Percentiles rank a stretch among this genome's conserved stretches.
phyloP scores from a whole-genome alignment of 2,797 vertebrate genomes.

The Amblyraja radiata region DNA sequence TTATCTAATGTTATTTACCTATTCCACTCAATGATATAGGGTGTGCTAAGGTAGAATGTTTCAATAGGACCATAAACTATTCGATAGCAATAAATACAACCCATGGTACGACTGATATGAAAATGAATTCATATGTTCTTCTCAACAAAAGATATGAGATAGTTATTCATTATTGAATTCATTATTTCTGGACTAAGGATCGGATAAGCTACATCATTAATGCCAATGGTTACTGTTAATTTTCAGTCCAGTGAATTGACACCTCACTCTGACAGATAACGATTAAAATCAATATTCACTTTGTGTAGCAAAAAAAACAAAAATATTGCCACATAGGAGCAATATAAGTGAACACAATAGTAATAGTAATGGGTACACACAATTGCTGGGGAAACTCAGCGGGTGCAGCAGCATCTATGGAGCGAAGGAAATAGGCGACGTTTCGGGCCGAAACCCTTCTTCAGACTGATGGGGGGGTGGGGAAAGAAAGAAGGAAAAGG shows the following conservation, averaged over 20 bases:
- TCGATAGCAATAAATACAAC: neutral
- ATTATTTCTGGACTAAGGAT: neutral
- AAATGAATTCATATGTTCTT: neutral
- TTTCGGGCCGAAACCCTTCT: too few relatives aligned
- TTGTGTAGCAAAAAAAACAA: neutral
- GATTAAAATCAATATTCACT: conserved; percentile 29
- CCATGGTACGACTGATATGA: neutral
- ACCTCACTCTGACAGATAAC: neutral
- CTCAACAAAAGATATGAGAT: neutral
- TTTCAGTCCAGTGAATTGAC: conserved; percentile 25
- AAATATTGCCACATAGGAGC: neutral
- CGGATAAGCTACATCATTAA: neutral
- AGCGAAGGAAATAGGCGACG: too few relatives aligned
- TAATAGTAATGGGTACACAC: neutral
- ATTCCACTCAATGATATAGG: neutral
- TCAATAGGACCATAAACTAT: neutral
- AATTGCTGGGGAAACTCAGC: too few relatives aligned
- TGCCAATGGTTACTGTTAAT: neutral
- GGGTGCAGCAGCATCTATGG: too few relatives aligned
- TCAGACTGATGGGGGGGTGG: too few relatives aligned
- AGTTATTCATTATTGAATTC: neutral
- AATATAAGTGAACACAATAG: neutral
- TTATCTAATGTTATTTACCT: neutral
- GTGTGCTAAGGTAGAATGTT: neutral
- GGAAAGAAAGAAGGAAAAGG: too few relatives aligned